Base-by-base conservation (phyloP, 2,888 invertebrate genomes). In the Archaeoteleia sp. region DNA sequence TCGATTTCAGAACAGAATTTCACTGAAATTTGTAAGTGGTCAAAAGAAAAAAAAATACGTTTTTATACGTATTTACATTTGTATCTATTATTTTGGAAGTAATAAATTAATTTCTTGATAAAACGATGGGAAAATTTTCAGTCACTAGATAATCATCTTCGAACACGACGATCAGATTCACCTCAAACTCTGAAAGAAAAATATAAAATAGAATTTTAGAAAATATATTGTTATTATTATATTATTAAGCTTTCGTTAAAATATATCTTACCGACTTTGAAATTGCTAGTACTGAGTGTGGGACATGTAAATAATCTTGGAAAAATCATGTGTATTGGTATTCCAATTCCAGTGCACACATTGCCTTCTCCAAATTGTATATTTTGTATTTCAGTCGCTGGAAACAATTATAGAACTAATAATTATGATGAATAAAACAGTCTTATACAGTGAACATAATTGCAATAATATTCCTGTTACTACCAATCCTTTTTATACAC, bases 321-420 rank as follows among this genome's bases (percentile, higher is more conserved):
- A 86, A 98, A 93, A 81, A 97, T 91, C 97, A 98, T 97, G 87
- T 95, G 91, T 81, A 98, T 94, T 20, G 97, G 97, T 79, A 98
- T 90, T 71, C 92, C 89, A 39, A 96, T 87, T 70, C 92, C 91
- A 61, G 93, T 90, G 46, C 91, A 89, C 48, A 96, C 91, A 87
- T 97, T 95, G 20, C 98, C 98, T 81, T 95, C 96, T 0, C 95
- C 96, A 67, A 98, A 93, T 89, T 98, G 98, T 82, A 98, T 96
- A 84, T 97, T 98, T 88, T 98, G 98, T 75, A 98, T 95, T 89
- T 98, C 98, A 5, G 97, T 98, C 10, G 96, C 97, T 95, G 83
- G 55, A 85, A 84, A 62, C 30, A 62, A 58, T 34, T 8, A 46
- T 39, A 42, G n/a, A n/a, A n/a, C n/a, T n/a, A 63, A 15, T 42